phyloP scores from a whole-genome alignment of 2,797 vertebrate genomes.

The Bradypodion pumilum region DNA sequence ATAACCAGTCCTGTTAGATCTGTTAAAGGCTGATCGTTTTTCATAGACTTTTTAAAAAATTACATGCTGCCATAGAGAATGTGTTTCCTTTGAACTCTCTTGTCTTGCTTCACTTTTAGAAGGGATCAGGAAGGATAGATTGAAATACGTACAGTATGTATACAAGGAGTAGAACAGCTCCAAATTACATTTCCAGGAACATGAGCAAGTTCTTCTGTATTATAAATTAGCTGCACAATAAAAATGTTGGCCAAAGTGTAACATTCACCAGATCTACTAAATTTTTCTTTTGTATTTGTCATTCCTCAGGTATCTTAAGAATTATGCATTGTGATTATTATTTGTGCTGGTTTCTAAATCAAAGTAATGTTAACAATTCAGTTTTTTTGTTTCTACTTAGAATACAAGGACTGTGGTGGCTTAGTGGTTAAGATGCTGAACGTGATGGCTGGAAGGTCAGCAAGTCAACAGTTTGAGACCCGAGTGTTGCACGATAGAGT shows the following conservation, averaged over 20 bases:
- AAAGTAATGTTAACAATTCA: neutral
- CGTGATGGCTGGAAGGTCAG: too few relatives aligned
- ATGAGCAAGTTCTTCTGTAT: neutral
- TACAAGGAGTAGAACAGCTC: neutral
- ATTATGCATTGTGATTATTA: neutral
- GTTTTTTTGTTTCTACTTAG: neutral
- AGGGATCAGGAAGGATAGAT: neutral
- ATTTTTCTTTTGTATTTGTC: neutral
- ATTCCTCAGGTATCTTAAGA: neutral
- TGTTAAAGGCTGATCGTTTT: neutral
- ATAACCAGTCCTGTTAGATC: neutral
- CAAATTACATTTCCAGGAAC: neutral
- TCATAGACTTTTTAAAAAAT: constrained; percentile 28
- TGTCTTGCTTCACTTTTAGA: constrained; percentile 43
- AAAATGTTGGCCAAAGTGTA: neutral
- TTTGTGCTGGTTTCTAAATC: neutral
- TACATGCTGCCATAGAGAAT: neutral
- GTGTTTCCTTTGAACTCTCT: constrained; percentile 25
- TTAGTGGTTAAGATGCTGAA: too few relatives aligned
- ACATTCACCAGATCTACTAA: neutral
- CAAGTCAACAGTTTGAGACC: too few relatives aligned
- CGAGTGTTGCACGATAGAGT: too few relatives aligned
- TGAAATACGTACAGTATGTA: constrained; percentile 25
- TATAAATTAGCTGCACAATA: neutral
- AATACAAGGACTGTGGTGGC: too few relatives aligned